A percentile compares a stretch with the other conserved stretches of the same genome.
These are phyloP conservation scores for Trichogramma pretiosum DNA, from an alignment of 1,140 invertebrate genomes.

Conservation along the genomic window DNA sequence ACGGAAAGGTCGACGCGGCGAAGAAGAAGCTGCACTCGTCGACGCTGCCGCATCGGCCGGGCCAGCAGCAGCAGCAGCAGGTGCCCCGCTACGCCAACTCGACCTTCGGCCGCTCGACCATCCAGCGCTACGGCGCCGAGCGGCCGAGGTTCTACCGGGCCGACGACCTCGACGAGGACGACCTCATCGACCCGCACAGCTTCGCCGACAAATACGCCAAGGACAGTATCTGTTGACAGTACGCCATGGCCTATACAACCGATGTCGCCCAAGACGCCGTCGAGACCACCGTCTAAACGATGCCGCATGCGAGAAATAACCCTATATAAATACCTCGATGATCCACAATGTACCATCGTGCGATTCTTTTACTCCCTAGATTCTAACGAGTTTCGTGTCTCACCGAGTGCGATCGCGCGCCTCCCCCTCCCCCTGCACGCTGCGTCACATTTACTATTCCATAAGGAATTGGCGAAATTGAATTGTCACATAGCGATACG, in stretches of 20 bases:
- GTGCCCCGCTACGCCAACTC: conserved; percentile 15
- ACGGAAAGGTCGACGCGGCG: neutral
- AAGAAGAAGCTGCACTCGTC: neutral
- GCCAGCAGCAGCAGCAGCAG: neutral
- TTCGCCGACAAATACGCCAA: conserved; percentile 33
- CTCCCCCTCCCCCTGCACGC: neutral
- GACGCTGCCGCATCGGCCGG: conserved; percentile 1
- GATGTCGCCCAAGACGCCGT: conserved; percentile 42
- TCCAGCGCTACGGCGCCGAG: neutral
- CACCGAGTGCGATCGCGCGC: neutral
- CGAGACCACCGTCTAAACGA: conserved; percentile 54
- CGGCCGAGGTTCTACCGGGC: conserved; percentile 33
- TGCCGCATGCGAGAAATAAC: too few species aligned
- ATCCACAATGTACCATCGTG: too few species aligned
- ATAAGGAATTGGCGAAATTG: too few species aligned
- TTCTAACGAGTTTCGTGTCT: too few species aligned
- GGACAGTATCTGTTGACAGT: conserved; percentile 66
- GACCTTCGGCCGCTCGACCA: neutral
- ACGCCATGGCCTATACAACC: too few species aligned
- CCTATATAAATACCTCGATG: too few species aligned
- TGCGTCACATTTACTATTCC: too few species aligned
- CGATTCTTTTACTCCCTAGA: too few species aligned
- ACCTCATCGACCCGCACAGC: conserved; percentile 4
- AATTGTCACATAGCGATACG: too few species aligned
- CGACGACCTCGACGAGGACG: conserved; percentile 39